phyloP scores from a whole-genome alignment of 2,797 vertebrate genomes.

The Sarcoramphus papa region DNA sequence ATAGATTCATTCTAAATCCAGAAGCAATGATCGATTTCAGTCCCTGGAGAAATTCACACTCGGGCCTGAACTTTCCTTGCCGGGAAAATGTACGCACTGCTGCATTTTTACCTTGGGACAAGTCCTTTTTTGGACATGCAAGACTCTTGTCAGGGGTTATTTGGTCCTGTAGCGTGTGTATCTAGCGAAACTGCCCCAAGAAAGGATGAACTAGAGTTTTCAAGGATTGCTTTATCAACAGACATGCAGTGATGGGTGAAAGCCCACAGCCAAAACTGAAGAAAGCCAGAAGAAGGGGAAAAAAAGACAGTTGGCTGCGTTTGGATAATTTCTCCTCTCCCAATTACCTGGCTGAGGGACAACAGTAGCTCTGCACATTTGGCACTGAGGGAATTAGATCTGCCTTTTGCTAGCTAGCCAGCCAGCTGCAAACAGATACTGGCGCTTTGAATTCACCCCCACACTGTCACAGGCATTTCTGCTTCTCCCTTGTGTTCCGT shows the following conservation, averaged over 20 bases:
- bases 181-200: neutral
- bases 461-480: neutral
- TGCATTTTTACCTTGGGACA: neutral
- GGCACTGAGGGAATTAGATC: slow-evolving; percentile 1
- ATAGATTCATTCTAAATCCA: neutral
- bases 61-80: neutral
- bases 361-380: slow-evolving; percentile 12
- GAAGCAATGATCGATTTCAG: neutral
- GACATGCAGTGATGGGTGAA: neutral
- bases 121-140: neutral
- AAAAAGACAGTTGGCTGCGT: neutral
- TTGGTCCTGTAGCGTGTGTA: neutral
- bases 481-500: neutral
- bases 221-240: neutral
- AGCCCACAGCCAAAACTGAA: neutral
- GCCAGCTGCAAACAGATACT: neutral
- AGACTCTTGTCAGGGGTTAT: neutral
- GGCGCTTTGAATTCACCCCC: neutral
- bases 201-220: neutral
- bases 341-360: neutral
- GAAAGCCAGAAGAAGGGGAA: neutral
- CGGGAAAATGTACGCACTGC: neutral
- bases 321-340: neutral
- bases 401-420: slow-evolving; percentile 33
- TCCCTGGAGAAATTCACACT: neutral